Base-by-base conservation (phyloP, 2,113 vertebrate genomes). In the Malurus elegans region DNA sequence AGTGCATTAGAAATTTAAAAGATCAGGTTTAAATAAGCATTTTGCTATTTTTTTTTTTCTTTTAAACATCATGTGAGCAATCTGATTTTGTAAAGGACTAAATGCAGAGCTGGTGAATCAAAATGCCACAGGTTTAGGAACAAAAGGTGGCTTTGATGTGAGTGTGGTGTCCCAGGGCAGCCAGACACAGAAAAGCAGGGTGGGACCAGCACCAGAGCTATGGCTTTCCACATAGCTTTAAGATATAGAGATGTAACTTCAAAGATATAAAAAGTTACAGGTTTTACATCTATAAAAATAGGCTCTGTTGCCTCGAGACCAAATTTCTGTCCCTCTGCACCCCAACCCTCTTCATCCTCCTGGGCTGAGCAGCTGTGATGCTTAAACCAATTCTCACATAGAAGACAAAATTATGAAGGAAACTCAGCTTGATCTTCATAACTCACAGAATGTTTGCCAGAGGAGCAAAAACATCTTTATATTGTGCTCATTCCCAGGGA, bases 41-140 rank as follows among this genome's bases (percentile, higher is more conserved):
- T 83, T 65, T 61, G 6, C 15, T 3, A 14, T 50, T 31, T 40
- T 10, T 53, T 53, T 42, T 45, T 8, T 17, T 17, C 42, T 38
- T 20, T 11, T 10, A 42, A 5, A 10, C 8, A 28, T 16, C 4
- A 5, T 0, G 0, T 44, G 14, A 51, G 3, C 18, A 26, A 69
- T 3, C 14, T 47, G 40, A 9, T 45, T 60, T 80, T 74, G 6
- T 31, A n/a, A 32, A 45, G n/a, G 32, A 26, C 5, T 44, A 25
- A 83, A 62, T 0, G 4, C 16, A 85, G 10, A 53, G 9, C 2
- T 17, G 70, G 18, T 10, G 31, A 69, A 60, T 6, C 6, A 15
- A 50, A 71, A n/a, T 29, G 29, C 8, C 19, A 28, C 5, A 25
- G 17, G 9, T 54, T 44, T 16, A 18, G 64, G 45, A 16, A 61